Evolutionary conservation across 2,797 vertebrate species (phyloP), one percentile per base, ranked within the genome.

Genomic region (Ctenopoma kingsleyae): DNA sequence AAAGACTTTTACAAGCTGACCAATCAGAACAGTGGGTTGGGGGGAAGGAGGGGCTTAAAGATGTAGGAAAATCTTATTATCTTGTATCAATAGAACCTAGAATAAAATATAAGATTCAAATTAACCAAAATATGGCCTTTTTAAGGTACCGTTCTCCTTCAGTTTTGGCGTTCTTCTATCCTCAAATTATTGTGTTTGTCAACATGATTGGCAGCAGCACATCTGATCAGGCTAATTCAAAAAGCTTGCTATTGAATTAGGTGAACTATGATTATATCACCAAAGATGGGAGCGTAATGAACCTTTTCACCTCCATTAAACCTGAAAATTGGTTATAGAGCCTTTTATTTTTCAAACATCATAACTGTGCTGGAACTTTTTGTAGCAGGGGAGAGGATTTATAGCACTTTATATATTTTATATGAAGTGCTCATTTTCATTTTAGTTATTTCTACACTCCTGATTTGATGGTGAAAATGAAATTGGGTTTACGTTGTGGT

Each of bases 281-380:
- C 68, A 76, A 81, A 87, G 78, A 78, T 80, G 71, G 74, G 73
- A 83, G 77, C 74, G 51, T 87, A 85, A 87, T 81, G 75, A 87
- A 86, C 80, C 71, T 56, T 89, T 89, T 89, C 84, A 86, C 80
- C 86, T 84, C 81, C 80, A 87, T 87, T 89, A 83, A 83, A 83
- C 80, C 82, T 86, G 82, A 78, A 90, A 89, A 90, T 91, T 89
- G 82, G 80, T 67, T 84, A 79, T 71, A 54, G 72, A 78, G 67
- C 30, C 60, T 85, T 88, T 85, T 78, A 80, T 86, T 81, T 74
- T 82, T 82, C 63, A 86, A 89, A 91, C 69, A 77, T 78, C 62
- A 71, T 76, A 71, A 85, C 78, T 84, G 84, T 72, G 77, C 69
- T 20, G 15, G 60, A 80, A 80, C 70, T 67, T 81, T 81, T 82